Percentiles rank a stretch among this genome's conserved stretches.
phyloP scores from a whole-genome alignment of 1,140 invertebrate genomes.

The Stenopsyche tienmushanensis region DNA sequence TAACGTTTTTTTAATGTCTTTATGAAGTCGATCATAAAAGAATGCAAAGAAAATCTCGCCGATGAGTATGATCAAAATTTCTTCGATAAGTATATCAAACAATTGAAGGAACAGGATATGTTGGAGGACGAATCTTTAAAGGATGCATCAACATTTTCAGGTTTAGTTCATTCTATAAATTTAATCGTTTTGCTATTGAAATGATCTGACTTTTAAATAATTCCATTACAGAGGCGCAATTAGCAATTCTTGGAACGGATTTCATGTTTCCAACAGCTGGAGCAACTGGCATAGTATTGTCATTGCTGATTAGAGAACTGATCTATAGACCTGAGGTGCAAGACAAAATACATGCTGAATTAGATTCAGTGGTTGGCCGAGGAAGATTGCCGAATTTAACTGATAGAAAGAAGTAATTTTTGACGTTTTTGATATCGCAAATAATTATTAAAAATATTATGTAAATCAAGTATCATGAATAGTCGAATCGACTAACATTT shows the following conservation, averaged over 20 bases:
- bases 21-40: slow-evolving; percentile 24
- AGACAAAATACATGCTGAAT: slow-evolving; percentile 65
- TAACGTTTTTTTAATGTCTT: no score
- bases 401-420: slow-evolving; percentile 61
- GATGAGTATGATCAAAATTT: slow-evolving; percentile 37
- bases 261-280: slow-evolving; percentile 60
- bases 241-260: slow-evolving; percentile 57
- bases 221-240: slow-evolving; percentile 56
- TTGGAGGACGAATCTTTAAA: slow-evolving; percentile 12
- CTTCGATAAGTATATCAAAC: slow-evolving; percentile 38
- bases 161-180: slow-evolving; percentile 2
- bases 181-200: background rate
- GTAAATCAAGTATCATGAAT: no score
- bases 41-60: slow-evolving; percentile 24
- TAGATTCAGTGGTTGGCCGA: slow-evolving; percentile 68
- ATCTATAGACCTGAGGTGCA: slow-evolving; percentile 65
- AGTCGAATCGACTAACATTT: no score
- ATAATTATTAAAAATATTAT: background rate
- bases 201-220: background rate
- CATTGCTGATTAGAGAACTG: slow-evolving; percentile 63
- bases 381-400: slow-evolving; percentile 61
- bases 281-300: slow-evolving; percentile 49
- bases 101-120: slow-evolving; percentile 31
- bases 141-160: slow-evolving; percentile 19
- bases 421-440: background rate